phyloP scores from a whole-genome alignment of 1,140 invertebrate genomes.

The Ectropis grisescens region DNA sequence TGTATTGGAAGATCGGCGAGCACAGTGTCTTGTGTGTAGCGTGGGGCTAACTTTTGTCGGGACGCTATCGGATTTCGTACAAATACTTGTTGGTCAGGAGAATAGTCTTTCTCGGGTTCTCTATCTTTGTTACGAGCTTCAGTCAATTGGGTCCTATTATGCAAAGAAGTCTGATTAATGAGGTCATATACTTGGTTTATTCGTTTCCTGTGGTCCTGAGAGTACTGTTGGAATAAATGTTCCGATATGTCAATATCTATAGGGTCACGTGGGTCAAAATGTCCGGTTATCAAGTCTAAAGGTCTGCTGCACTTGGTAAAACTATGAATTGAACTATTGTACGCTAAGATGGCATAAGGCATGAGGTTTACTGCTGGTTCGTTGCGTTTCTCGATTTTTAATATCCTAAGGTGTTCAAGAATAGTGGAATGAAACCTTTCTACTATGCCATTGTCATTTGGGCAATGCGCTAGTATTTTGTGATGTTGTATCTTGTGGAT shows the following conservation, averaged over 20 bases:
- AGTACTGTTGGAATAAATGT: background rate
- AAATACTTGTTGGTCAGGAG: constrained; percentile 4
- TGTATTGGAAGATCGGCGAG: constrained; percentile 2
- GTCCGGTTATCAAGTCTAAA: background rate
- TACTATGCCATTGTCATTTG: background rate
- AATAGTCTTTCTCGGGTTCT: constrained; percentile 14
- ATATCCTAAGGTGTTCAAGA: background rate
- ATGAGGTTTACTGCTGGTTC: background rate
- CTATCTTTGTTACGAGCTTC: constrained; percentile 10
- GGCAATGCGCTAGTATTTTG: background rate
- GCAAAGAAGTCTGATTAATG: constrained; percentile 9
- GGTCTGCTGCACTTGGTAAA: background rate
- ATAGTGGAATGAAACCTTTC: background rate
- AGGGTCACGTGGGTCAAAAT: background rate
- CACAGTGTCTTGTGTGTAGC: constrained; percentile 1
- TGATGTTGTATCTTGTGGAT: background rate
- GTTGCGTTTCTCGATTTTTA: background rate
- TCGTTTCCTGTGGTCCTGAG: background rate
- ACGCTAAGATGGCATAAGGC: background rate
- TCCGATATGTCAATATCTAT: background rate
- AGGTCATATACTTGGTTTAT: constrained; percentile 5
- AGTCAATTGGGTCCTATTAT: constrained; percentile 7
- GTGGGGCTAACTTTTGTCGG: background rate
- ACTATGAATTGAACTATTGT: background rate
- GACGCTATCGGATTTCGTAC: background rate